A percentile compares a stretch with the other conserved stretches of the same genome.
Evolutionary conservation across 1,140 invertebrate species (phyloP).

Genomic region (Drosophila oshimai): DNA sequence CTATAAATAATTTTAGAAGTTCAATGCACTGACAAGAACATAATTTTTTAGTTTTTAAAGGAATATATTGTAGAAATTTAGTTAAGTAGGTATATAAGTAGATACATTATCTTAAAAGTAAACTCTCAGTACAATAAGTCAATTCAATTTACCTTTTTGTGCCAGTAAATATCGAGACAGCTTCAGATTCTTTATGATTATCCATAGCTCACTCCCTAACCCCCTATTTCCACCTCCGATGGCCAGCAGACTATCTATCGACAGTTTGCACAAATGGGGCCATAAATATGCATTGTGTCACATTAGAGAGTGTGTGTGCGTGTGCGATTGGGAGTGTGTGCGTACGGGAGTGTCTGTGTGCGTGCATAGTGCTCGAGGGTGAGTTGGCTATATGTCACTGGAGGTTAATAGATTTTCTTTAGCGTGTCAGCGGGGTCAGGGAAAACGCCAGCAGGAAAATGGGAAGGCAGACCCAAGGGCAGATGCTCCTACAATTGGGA

Average conservation of each 20-base stretch:
- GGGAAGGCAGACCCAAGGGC: background rate
- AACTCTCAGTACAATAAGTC: background rate
- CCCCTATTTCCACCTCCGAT: background rate
- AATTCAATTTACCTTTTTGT: slow-evolving; percentile 14
- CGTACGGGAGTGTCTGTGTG: background rate
- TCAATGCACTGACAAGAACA: no score
- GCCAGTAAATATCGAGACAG: slow-evolving; percentile 6
- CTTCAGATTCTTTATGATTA: slow-evolving; percentile 29
- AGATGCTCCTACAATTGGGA: background rate
- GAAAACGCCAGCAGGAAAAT: slow-evolving; percentile 6
- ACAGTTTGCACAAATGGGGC: slow-evolving; percentile 53
- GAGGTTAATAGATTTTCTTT: slow-evolving; percentile 81
- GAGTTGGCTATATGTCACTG: slow-evolving; percentile 63
- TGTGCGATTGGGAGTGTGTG: background rate
- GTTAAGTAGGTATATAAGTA: no score
- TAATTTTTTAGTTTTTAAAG: no score
- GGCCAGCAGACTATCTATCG: slow-evolving; percentile 29
- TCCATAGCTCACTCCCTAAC: slow-evolving; percentile 10
- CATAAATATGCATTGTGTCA: slow-evolving; percentile 81
- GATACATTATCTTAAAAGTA: no score
- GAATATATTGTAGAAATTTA: no score
- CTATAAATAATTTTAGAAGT: no score
- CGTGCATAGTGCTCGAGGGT: slow-evolving; percentile 18
- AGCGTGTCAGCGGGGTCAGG: slow-evolving; percentile 66
- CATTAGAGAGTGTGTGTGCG: slow-evolving; percentile 46